Percentiles rank a stretch among this genome's conserved stretches.
These are phyloP conservation scores for Ailurus styani DNA, from an alignment of 2,113 vertebrate genomes.

Conservation along the genomic window DNA sequence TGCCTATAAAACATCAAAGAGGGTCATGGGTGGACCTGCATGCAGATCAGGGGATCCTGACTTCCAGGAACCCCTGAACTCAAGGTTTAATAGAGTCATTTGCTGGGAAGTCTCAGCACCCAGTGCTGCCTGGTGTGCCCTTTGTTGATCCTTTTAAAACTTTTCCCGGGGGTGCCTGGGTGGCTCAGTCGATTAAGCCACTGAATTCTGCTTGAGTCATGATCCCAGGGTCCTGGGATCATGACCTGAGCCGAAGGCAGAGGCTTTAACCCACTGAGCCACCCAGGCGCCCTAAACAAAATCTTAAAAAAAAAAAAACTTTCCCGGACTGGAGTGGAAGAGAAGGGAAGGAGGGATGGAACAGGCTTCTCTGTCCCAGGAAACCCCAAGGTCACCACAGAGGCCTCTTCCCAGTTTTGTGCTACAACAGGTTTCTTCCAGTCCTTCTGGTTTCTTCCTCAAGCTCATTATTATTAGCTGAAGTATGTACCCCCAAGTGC, in stretches of 20 bases:
- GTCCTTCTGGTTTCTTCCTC: not conserved
- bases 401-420: not conserved
- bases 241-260: too few species aligned
- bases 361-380: not conserved
- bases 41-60: accelerated
- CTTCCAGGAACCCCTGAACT: not conserved
- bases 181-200: too few species aligned
- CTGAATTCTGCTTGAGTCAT: too few species aligned
- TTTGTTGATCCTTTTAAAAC: not conserved
- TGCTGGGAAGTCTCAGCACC: not conserved
- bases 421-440: not conserved
- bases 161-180: too few species aligned
- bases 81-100: not conserved
- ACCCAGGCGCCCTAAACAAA: too few species aligned
- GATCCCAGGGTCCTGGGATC: too few species aligned
- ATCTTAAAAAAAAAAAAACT: not conserved
- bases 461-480: not conserved
- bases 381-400: not conserved
- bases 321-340: not conserved
- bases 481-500: not conserved
- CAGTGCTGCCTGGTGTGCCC: not conserved
- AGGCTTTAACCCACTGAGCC: too few species aligned
- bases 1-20: not conserved
- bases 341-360: not conserved
- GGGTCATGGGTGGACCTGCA: not conserved